Percentiles rank a stretch among this genome's conserved stretches.
Evolutionary conservation across 2,797 vertebrate species (phyloP).

Genomic region (Zenarchopterus dispar): DNA sequence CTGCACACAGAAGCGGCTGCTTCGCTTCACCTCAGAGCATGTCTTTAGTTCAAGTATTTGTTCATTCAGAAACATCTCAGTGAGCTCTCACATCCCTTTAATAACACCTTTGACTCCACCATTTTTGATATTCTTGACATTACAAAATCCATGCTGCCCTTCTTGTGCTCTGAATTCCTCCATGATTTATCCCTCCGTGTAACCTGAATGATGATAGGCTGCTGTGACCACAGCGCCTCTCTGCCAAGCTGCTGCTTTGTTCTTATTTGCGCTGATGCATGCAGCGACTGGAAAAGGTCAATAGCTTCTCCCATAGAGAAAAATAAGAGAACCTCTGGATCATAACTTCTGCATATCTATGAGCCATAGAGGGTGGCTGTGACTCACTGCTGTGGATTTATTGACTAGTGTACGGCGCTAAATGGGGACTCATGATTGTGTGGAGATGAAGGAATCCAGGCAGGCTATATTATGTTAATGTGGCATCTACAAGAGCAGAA

Average conservation of each 20-base stretch:
- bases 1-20: background rate
- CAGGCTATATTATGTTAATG: slow-evolving; percentile 71
- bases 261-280: slow-evolving; percentile 66
- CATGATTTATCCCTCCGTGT: slow-evolving; percentile 24
- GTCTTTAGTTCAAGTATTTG: slow-evolving; percentile 6
- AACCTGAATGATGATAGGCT: slow-evolving; percentile 45
- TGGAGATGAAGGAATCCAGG: slow-evolving; percentile 59
- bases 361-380: slow-evolving; percentile 33
- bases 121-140: slow-evolving; percentile 37
- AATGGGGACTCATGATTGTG: slow-evolving; percentile 66
- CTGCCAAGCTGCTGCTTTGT: slow-evolving; percentile 51
- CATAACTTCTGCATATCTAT: slow-evolving; percentile 67
- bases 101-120: slow-evolving; percentile 26
- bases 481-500: slow-evolving; percentile 49
- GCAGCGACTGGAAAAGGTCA: slow-evolving; percentile 66
- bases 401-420: slow-evolving; percentile 46
- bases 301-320: slow-evolving; percentile 43
- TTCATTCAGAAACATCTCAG: slow-evolving; percentile 7
- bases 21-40: background rate
- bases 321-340: slow-evolving; percentile 59
- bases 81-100: slow-evolving; percentile 33
- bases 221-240: slow-evolving; percentile 26
- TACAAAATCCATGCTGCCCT: slow-evolving; percentile 3
- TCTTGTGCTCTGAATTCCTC: slow-evolving; percentile 10
- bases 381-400: slow-evolving; percentile 58